These are phyloP conservation scores for Microtus richardsoni DNA, from an alignment of 2,113 vertebrate genomes.

Conservation along the genomic window DNA sequence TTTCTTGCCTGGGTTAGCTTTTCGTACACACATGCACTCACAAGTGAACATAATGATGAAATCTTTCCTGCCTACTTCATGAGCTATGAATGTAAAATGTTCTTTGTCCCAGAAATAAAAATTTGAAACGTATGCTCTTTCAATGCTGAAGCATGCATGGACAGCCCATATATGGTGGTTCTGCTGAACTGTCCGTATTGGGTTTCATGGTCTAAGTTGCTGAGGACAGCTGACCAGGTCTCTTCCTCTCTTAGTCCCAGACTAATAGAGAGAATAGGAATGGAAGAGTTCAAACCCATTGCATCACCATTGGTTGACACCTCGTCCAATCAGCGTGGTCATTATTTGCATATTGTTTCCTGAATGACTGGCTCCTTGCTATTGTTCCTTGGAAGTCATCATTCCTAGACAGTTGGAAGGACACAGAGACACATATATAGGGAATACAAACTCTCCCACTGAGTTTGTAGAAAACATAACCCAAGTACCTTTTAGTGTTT, in stretches of 20 bases:
- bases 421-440: neutral
- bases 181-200: too few species aligned
- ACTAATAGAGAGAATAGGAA: neutral
- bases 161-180: too few species aligned
- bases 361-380: neutral
- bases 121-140: too few species aligned
- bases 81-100: neutral
- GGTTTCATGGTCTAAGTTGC: too few species aligned
- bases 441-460: neutral
- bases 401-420: neutral
- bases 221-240: too few species aligned
- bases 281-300: neutral
- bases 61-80: neutral
- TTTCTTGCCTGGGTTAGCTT: constrained; percentile 33
- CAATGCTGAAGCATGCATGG: too few species aligned
- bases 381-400: neutral
- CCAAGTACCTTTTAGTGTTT: neutral
- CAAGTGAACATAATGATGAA: neutral
- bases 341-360: constrained; percentile 39
- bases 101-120: neutral
- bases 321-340: neutral
- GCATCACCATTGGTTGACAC: neutral
- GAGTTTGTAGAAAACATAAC: neutral
- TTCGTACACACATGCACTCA: neutral
- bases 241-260: neutral